phyloP scores from a whole-genome alignment of 2,888 invertebrate species.

The Conistra vaccinii region DNA sequence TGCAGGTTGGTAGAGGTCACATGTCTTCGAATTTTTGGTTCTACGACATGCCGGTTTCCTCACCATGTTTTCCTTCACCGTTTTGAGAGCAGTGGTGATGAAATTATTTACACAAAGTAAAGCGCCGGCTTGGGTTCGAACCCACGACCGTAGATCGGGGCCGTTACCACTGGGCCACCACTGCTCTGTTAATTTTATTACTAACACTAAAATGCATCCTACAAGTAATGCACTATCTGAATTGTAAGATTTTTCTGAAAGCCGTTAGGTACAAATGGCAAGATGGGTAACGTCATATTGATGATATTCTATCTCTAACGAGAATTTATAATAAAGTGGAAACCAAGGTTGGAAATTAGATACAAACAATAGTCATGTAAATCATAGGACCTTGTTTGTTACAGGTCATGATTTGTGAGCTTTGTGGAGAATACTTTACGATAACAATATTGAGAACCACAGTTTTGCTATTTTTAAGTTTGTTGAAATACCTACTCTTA shows the following conservation, averaged over 20 bases:
- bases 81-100: too few relatives aligned
- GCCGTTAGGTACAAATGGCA: neutral
- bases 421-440: neutral
- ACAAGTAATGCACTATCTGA: neutral
- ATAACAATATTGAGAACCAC: too few relatives aligned
- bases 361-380: constrained; percentile 14
- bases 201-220: neutral
- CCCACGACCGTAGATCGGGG: too few relatives aligned
- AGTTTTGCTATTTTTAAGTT: neutral
- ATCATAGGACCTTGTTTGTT: constrained; percentile 9
- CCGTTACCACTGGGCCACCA: too few relatives aligned
- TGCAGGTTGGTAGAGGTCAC: too few relatives aligned
- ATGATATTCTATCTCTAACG: neutral
- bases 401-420: neutral
- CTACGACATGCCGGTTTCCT: too few relatives aligned
- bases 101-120: too few relatives aligned
- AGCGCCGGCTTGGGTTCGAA: too few relatives aligned
- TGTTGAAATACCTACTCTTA: neutral
- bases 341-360: constrained; percentile 1
- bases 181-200: too few relatives aligned
- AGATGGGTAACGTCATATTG: neutral
- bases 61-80: too few relatives aligned
- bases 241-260: neutral
- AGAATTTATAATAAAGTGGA: constrained; percentile 9
- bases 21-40: too few relatives aligned